Evolutionary conservation across 1,140 invertebrate genomes (phyloP), one percentile per base, ranked within the genome.

Genomic region (Drosophila repleta): DNA sequence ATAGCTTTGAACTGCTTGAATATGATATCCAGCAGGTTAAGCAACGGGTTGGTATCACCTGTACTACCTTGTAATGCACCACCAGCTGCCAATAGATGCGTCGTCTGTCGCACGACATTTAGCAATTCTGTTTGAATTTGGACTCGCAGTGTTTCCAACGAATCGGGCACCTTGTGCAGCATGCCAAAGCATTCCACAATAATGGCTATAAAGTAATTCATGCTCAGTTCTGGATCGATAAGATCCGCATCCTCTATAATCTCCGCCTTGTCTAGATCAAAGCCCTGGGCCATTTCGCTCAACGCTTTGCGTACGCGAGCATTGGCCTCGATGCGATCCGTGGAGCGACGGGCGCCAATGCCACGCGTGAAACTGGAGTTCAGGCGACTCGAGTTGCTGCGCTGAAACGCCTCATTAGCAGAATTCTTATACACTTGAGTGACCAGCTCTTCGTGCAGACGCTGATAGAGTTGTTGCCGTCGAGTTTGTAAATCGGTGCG

Each of bases 111-210:
- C 46, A 97, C 95, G 18, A 97, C 95, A 69, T 94, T 94, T 21
- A 96, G 91, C 1, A 98, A 90, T 87, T 97, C 96, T 24, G 94
- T 94, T 91, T 97, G 95, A 92, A 97, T 97, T 92, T 96, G 94
- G 20, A 94, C 93, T 92, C 96, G 96, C 57, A 98, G 94, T 83
- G 94, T 94, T 95, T 97, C 96, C 39, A 97, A 94, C 17, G 96
- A 95, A 85, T 97, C 96, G 26, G 96, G 95, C 70, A 98, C 92
- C 91, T 96, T 97, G 57, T 96, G 95, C 43, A 99, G 92, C 48
- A 97, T 94, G n/a, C 95, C 96, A 29, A 98, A 93, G 70, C 97
- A 97, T 91, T 98, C 96, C 4, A 98, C 94, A 26, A 97, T 93
- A 76, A 97, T 96, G 76, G 96, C 94, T 76, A 97, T 94, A 80